Base-by-base conservation (phyloP, 2,797 vertebrate species). In the Anas flavirostris region DNA sequence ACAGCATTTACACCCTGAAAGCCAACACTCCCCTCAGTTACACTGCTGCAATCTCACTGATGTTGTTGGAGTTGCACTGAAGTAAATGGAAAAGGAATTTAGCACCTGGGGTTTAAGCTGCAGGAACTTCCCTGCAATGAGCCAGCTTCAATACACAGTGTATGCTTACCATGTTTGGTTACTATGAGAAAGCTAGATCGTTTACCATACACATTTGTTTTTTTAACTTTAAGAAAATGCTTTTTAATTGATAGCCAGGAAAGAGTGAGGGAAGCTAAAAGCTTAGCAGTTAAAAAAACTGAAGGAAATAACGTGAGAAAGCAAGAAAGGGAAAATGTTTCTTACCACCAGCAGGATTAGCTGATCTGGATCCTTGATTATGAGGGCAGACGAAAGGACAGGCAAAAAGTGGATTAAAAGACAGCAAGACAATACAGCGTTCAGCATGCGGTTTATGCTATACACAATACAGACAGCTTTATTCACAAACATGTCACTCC, bases 301-400 rank as follows among this genome's bases (percentile, higher is more conserved):
- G 48, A 86, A 86, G 84, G 83, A 94, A 96, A 68, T 56, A 91
- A 95, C 0, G 0, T 70, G 78, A 82, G 66, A 95, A 96, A 95
- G 89, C 91, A 88, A 93, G 93, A 98, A 92, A 97, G 94, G 91
- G 86, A 95, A 98, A 97, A 95, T 1, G 29, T 96, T 98, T 98
- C 99, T 99, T 99, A 99, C 99, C 99, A 98, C 99, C 99, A 98
- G 99, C 99, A 97, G 99, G 99, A 98, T 99, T 99, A 98, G 99
- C 99, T 98, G 99, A 99, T 99, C 99, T 99, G 98, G 99, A 99
- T 99, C 99, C 99, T 99, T 99, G 98, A 97, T 97, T 98, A 98
- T 98, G 98, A 98, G 97, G 98, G 99, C 98, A 98, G 98, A 97
- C 97, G 97, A 98, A 98, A 98, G 98, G 98, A 99, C 98, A 99